These are phyloP conservation scores for Strongylocentrotus purpuratus DNA, from an alignment of 35 echinoderm and acorn worm species.

Conservation along the genomic window DNA sequence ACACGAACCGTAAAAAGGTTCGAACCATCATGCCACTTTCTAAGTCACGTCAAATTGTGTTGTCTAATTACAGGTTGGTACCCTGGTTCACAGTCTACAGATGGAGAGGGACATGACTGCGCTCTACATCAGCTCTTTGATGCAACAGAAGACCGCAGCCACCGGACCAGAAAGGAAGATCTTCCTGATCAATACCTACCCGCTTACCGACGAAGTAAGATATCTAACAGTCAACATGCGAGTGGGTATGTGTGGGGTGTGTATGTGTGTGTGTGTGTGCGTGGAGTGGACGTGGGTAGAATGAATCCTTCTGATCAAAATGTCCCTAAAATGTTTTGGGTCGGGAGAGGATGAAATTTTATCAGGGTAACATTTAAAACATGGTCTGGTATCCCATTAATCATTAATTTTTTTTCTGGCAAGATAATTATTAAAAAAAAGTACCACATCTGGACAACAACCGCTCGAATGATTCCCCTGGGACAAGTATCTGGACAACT, in stretches of 20 bases:
- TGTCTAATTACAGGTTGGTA: constrained; percentile 54
- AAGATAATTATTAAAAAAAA: too few relatives aligned
- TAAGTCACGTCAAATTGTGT: not conserved
- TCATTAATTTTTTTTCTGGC: too few relatives aligned
- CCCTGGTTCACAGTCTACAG: constrained; percentile 76
- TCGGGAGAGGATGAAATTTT: too few relatives aligned
- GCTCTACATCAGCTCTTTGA: constrained; percentile 78
- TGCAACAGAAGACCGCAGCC: constrained; percentile 56
- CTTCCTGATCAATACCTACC: constrained; percentile 81
- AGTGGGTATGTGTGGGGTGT: too few relatives aligned
- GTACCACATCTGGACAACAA: too few relatives aligned
- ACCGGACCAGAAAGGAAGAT: constrained; percentile 83
- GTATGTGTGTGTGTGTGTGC: not conserved
- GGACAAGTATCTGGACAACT: too few relatives aligned
- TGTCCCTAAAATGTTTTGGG: not conserved
- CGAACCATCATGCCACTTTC: not conserved
- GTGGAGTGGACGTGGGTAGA: not conserved
- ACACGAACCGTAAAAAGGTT: not conserved
- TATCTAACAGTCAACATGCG: not conserved
- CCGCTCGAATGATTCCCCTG: too few relatives aligned
- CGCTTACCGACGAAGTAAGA: constrained; percentile 69
- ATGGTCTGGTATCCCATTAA: too few relatives aligned
- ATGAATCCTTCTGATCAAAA: too few relatives aligned
- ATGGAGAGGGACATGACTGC: constrained; percentile 84
- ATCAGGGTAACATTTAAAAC: too few relatives aligned